Base-by-base conservation (phyloP, 2,113 vertebrate genomes). In the Peromyscus maniculatus region DNA sequence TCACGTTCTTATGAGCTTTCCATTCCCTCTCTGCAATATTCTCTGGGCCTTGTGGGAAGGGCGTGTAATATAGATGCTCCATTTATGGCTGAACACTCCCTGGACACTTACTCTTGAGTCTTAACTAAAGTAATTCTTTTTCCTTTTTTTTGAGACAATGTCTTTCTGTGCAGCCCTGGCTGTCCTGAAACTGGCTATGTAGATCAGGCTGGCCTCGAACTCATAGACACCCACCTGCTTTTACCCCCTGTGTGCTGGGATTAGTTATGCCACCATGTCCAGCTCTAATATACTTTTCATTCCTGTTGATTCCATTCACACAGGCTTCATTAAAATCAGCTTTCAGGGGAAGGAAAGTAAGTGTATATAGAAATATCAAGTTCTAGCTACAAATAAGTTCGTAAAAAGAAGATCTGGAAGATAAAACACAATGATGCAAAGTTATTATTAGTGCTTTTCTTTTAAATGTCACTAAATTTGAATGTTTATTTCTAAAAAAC, bases 391-490 rank as follows among this genome's bases (percentile, higher is more conserved):
- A 84, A 0, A 77, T 28, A 96, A 89, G 67, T 7, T 87, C 43
- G 87, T 71, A 87, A 71, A 89, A 43, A 90, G 83, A 86, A 62
- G 75, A 93, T 88, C 72, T 46, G 69, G 52, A 90, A 90, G 43
- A 67, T 87, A 91, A 94, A 91, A 16, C 12, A 87, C 4, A 88
- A 64, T 49, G 36, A 43, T 87, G 43, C 24, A 74, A 79, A 93
- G 39, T 79, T 87, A 94, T 36, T 91, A 91, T 49, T 74, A 69
- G 9, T 66, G 49, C 8, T 95, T 96, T 92, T 87, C 62, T 75
- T 86, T 95, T 24, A 22, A 22, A 92, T 67, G 57, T 72, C 28
- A 79, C 67, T 93, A 71, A 90, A 28, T 97, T 66, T 77, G 10
- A 93, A 90, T 74, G 0, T 67, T 92, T 88, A 52, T 55, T 89